Evolutionary conservation across 2,797 vertebrate genomes (phyloP).

Genomic region (Urophycis tenuis): DNA sequence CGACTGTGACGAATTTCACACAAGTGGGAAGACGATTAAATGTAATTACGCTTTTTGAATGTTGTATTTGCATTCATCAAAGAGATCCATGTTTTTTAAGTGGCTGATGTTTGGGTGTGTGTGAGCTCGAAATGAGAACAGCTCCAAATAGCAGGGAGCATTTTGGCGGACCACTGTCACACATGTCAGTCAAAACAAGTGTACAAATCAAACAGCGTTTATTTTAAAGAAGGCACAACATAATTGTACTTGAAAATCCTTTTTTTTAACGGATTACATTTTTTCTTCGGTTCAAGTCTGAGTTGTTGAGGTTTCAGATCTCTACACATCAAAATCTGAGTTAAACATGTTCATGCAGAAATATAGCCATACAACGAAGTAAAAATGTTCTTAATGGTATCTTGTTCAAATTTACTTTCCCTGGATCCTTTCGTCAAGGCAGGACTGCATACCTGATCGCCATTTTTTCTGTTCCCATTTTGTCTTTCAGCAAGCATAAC

Average conservation of each 20-base stretch:
- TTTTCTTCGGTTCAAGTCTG: constrained; percentile 25
- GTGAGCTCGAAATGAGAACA: background rate
- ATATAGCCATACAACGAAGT: constrained; percentile 28
- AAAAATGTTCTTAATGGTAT: background rate
- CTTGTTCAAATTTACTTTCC: background rate
- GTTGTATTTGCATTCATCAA: background rate
- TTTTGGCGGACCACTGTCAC: constrained; percentile 7
- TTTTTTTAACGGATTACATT: constrained; percentile 22
- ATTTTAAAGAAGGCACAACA: constrained; percentile 54
- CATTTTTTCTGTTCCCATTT: constrained; percentile 2
- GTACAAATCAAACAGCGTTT: constrained; percentile 51
- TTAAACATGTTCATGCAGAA: constrained; percentile 31
- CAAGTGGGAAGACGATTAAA: background rate
- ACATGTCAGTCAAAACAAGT: constrained; percentile 6
- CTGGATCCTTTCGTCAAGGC: background rate
- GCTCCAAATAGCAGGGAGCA: background rate
- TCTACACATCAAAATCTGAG: constrained; percentile 27
- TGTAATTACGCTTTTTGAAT: background rate
- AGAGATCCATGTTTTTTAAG: background rate
- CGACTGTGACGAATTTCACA: background rate
- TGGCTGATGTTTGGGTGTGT: background rate
- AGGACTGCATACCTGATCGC: constrained; percentile 14
- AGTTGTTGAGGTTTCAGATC: constrained; percentile 34
- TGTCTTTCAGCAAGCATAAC: constrained; percentile 19
- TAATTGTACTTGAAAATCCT: constrained; percentile 4